These are phyloP conservation scores for Hyphantria cunea DNA, from an alignment of 1,140 invertebrate species.

Conservation along the genomic window DNA sequence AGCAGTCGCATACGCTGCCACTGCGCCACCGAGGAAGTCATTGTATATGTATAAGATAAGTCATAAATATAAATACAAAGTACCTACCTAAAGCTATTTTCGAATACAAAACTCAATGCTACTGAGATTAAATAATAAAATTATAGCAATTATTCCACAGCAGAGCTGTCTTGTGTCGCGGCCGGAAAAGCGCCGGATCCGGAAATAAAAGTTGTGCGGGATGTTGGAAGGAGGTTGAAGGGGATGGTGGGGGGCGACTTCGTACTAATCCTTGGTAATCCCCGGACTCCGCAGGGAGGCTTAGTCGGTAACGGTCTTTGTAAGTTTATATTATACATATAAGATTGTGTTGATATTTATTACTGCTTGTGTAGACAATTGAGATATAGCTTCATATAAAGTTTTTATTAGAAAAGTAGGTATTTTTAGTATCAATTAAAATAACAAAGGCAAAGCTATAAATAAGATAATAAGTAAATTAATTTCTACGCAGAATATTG, in stretches of 20 bases:
- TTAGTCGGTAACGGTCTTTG: constrained; percentile 2
- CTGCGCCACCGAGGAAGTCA: too few relatives aligned
- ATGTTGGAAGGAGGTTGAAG: not conserved
- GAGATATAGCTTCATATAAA: not conserved
- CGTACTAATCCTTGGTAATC: not conserved
- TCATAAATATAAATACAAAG: too few relatives aligned
- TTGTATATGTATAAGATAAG: too few relatives aligned
- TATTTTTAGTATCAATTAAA: too few relatives aligned
- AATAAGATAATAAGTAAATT: too few relatives aligned
- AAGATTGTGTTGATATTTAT: not conserved
- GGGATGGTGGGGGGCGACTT: not conserved
- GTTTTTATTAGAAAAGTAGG: too few relatives aligned
- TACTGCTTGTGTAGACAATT: not conserved
- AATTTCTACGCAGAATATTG: too few relatives aligned
- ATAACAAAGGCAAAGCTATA: too few relatives aligned
- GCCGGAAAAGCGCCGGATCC: not conserved
- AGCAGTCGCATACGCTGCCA: too few relatives aligned
- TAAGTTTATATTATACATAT: not conserved
- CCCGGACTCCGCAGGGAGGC: not conserved
- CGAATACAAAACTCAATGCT: not conserved
- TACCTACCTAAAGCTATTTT: too few relatives aligned
- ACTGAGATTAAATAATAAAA: not conserved
- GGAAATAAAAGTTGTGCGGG: constrained; percentile 5
- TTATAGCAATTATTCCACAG: not conserved
- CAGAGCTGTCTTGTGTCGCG: constrained; percentile 1